Evolutionary conservation across 2,797 vertebrate species (phyloP), one percentile per base, ranked within the genome.

Genomic region (Scleropages formosus): DNA sequence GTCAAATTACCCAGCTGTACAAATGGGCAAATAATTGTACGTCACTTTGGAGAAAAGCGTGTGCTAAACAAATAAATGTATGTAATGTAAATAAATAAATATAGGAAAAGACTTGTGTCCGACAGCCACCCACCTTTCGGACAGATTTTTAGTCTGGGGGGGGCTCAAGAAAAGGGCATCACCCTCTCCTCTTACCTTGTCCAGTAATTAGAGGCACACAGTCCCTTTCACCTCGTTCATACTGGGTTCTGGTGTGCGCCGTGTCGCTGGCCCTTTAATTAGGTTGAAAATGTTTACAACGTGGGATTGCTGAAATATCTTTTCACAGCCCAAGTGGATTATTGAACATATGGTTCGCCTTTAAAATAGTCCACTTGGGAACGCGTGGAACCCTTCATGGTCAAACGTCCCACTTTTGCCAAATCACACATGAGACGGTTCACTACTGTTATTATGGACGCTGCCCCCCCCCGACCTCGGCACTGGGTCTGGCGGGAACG

Each of bases 361-460:
- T 85, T 87, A 81, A 0, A 75, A 80, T 80, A 85, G 85, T 83
- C 87, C 82, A 85, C 90, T 91, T 90, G 90, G 88, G 89, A 91
- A 90, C 84, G 87, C 76, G 80, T 65, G 76, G 88, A 89, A 90
- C 89, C 89, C 84, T 84, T 84, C 88, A 81, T 85, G 90, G 89
- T 89, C 88, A 89, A 77, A 75, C 4, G n/a, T 84, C 44, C 0
- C 79, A 78, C 82, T 83, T 76, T 80, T 89, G 89, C 90, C 91
- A 93, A 88, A 88, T 90, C 89, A 89, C 87, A 91, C 91, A 92
- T 91, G 92, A 90, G 91, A 91, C 83, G 84, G 85, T 90, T 87
- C 90, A 90, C 86, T 84, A 87, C 86, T 90, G 81, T 88, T 86
- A 90, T 92, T 89, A 90, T 86, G 82, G 83, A 66, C 85, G 77